Conservation (phyloP, 2,888 invertebrate species). For the Zygaena filipendulae region DNA sequence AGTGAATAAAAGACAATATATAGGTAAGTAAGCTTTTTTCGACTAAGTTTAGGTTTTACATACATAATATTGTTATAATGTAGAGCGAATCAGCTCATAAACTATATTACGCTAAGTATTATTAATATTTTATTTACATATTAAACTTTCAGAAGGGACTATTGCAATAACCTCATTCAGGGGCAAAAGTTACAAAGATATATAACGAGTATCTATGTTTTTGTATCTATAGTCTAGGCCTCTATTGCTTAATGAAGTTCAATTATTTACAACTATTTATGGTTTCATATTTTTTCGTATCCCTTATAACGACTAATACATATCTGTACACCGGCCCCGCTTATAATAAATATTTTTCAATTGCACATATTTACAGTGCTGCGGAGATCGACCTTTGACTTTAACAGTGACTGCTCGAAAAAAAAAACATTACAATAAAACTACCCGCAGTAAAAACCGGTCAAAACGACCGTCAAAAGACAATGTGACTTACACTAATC, state of each 20-base stretch:
- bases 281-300: slow-evolving; percentile 32
- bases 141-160: too few relatives aligned
- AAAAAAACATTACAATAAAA: slow-evolving; percentile 5
- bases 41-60: slow-evolving; percentile 55
- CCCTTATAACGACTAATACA: slow-evolving; percentile 41
- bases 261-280: too few relatives aligned
- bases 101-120: slow-evolving; percentile 39
- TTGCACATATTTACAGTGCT: slow-evolving; percentile 53
- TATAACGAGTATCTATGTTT: too few relatives aligned
- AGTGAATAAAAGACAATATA: slow-evolving; percentile 34
- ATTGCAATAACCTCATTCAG: too few relatives aligned
- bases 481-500: too few relatives aligned
- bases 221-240: too few relatives aligned
- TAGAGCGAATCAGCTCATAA: slow-evolving; percentile 35
- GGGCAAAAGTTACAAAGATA: too few relatives aligned
- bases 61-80: slow-evolving; percentile 47
- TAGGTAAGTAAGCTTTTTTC: slow-evolving; percentile 59
- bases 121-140: too few relatives aligned
- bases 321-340: slow-evolving; percentile 19
- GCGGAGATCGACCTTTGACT: slow-evolving; percentile 17
- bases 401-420: not conserved
- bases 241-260: too few relatives aligned
- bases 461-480: too few relatives aligned
- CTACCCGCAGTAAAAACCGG: slow-evolving; percentile 2
- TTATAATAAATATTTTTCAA: slow-evolving; percentile 38